Evolutionary conservation across 1,140 invertebrate species (phyloP).

Genomic region (Trichoplusia ni): DNA sequence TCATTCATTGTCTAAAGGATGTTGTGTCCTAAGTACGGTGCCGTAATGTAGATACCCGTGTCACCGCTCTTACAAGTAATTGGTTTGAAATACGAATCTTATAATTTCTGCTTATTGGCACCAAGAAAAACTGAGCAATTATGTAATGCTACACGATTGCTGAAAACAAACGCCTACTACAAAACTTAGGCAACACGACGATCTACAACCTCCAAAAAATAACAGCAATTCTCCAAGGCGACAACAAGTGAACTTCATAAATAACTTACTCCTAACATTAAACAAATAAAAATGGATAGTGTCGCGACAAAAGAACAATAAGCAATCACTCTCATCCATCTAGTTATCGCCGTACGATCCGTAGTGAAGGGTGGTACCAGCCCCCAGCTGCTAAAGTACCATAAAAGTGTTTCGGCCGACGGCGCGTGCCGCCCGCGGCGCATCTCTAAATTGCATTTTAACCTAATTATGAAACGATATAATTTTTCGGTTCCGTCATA

Average conservation of each 20-base stretch:
- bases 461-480: constrained; percentile 78
- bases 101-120: no score
- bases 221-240: neutral
- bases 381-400: constrained; percentile 48
- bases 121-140: no score
- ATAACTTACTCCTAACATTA: neutral
- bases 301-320: constrained; percentile 18
- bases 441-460: constrained; percentile 80
- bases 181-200: neutral
- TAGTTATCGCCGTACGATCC: constrained; percentile 28
- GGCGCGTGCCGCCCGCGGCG: constrained; percentile 63
- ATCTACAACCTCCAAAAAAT: neutral
- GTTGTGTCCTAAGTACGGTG: no score
- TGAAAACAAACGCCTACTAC: constrained; percentile 1
- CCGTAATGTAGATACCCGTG: no score
- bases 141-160: no score
- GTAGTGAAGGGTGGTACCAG: constrained; percentile 18
- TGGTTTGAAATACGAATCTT: no score
- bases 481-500: constrained; percentile 78
- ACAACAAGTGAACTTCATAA: constrained; percentile 1
- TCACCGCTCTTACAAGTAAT: no score
- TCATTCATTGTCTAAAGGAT: neutral
- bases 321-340: constrained; percentile 26
- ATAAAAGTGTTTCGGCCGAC: constrained; percentile 52
- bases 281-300: neutral